Evolutionary conservation across 2,888 invertebrate species (phyloP).

Genomic region (Colletes collaris): DNA sequence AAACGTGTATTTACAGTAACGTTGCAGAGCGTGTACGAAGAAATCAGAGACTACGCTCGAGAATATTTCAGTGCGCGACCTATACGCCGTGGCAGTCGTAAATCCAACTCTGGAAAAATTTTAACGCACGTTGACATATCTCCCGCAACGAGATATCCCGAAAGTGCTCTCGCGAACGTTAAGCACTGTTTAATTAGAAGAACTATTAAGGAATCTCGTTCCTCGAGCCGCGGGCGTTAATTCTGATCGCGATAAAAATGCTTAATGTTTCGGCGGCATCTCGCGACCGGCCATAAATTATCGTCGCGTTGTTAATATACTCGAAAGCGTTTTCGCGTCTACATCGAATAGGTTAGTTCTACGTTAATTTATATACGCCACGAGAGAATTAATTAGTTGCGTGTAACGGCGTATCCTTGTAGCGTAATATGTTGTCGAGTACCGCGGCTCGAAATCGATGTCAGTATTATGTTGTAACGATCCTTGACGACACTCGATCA

Average conservation of each 20-base stretch:
- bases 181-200: constrained; percentile 34
- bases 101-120: neutral
- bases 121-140: neutral
- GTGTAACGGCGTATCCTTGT: constrained; percentile 22
- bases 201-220: constrained; percentile 25
- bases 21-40: no score
- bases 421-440: constrained; percentile 43
- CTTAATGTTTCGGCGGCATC: constrained; percentile 5
- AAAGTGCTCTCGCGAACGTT: neutral
- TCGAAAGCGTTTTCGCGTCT: constrained; percentile 45
- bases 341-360: constrained; percentile 28
- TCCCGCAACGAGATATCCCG: neutral
- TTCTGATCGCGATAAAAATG: constrained; percentile 32
- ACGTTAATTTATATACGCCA: constrained; percentile 51
- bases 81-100: neutral
- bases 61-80: no score
- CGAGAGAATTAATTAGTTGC: constrained; percentile 59
- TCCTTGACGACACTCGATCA: constrained; percentile 47
- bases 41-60: no score
- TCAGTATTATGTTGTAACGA: constrained; percentile 37
- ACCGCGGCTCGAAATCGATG: constrained; percentile 57
- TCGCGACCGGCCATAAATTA: constrained; percentile 3
- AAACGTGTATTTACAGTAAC: no score
- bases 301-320: constrained; percentile 23
- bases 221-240: neutral